Evolutionary conservation across 1,140 invertebrate species (phyloP).

Genomic region (Aradophagus sp.): DNA sequence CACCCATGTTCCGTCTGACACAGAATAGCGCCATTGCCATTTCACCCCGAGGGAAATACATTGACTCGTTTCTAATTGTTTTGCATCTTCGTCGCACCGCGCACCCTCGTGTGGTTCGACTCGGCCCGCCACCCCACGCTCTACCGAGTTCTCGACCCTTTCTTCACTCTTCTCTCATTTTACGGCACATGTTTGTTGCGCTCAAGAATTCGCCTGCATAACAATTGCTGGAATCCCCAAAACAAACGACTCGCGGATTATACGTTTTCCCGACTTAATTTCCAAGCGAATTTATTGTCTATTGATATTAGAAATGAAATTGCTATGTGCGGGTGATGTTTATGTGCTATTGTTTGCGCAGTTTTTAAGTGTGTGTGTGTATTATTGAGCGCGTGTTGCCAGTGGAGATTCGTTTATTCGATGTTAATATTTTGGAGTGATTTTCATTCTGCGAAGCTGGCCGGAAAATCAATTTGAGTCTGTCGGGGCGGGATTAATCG

Average conservation of each 20-base stretch:
- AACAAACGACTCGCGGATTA: conserved; percentile 23
- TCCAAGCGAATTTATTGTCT: conserved; percentile 33
- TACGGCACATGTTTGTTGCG: conserved; percentile 14
- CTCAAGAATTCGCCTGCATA: conserved; percentile 7
- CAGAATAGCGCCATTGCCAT: conserved; percentile 26
- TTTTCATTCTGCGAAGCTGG: conserved; percentile 24
- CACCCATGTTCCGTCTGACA: background rate
- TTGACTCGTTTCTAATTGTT: conserved; percentile 66
- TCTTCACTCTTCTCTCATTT: conserved; percentile 24
- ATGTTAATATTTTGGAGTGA: conserved; percentile 37
- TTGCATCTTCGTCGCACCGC: conserved; percentile 47
- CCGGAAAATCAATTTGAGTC: conserved; percentile 38
- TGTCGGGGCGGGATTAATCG: conserved; percentile 28
- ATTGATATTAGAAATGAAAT: conserved; percentile 26
- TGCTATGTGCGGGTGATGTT: background rate
- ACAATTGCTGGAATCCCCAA: conserved; percentile 5
- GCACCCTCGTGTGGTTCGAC: conserved; percentile 1
- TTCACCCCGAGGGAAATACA: conserved; percentile 65
- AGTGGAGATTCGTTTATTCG: conserved; percentile 20
- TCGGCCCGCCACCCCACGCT: conserved; percentile 1
- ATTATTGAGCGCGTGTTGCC: background rate
- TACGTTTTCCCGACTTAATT: conserved; percentile 25
- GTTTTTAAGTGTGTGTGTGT: too few relatives aligned
- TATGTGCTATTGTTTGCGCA: background rate
- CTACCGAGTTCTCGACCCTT: background rate